Evolutionary conservation across 2,113 vertebrate species (phyloP), one percentile per base, ranked within the genome.

Genomic region (Paradoxurus hermaphroditus): DNA sequence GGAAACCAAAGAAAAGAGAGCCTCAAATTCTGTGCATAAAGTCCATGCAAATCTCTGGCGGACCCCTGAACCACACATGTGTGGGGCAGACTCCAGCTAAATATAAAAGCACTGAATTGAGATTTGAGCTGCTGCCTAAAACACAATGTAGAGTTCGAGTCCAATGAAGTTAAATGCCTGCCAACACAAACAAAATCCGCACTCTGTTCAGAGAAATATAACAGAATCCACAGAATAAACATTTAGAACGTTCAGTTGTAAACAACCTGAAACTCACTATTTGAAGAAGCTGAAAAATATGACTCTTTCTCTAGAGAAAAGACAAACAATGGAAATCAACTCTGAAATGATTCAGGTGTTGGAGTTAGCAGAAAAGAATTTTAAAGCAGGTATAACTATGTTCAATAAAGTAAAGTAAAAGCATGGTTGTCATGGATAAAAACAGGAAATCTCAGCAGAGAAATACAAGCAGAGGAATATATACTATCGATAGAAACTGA

Each of bases 321-420:
- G 4, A 92, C 7, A 81, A 70, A 93, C 27, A 89, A 39, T 13
- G 14, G 36, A 92, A 59, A 70, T 19, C 63, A 95, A 67, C 15
- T 94, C 14, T 62, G 19, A 78, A 34, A 95, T 83, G 62, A 96
- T 73, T 86, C 39, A 67, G 62, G 87, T 94, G 62, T 70, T 91
- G 19, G 13, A 82, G 65, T 90, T 89, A 65, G 39, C n/a, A 90
- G 87, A 87, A 96, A 96, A 94, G 34, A 21, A 70, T 72, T 88
- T 67, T 94, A 77, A 94, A 88, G 72, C 36, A 84, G 25, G 84
- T 89, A 53, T 62, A 93, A 82, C 56, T 78, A 87, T 59, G 21
- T 92, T 92, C 51, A 95, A 62, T 41, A 63, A 93, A 78, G 36
- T 23, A 77, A 88, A 87, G 41, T 34, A 96, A 96, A 95, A 68